Base-by-base conservation (phyloP, 1,140 invertebrate species). In the Lepeophtheirus salmonis region DNA sequence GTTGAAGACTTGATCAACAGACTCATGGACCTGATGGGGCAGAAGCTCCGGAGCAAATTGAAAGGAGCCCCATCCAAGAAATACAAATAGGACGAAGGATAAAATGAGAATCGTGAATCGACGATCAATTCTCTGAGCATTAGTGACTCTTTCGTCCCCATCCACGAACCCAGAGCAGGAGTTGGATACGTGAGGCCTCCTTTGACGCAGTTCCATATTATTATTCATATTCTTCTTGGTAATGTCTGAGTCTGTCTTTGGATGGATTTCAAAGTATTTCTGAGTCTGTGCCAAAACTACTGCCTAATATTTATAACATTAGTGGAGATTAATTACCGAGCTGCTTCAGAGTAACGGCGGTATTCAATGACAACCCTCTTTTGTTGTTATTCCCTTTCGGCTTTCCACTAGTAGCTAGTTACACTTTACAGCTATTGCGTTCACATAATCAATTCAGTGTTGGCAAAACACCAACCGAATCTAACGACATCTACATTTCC, bases 1-100 rank as follows among this genome's bases (percentile, higher is more conserved):
- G 64, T 79, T 77, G 41, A 79, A 80, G 24, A 83, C 64, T 17
- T 75, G 74, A 67, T 83, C 82, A 63, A 66, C 55, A 50, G 55
- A 65, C 59, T 67, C 66, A 53, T 64, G 66, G 57, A 56, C 64
- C 52, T 63, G 67, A 3, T 62, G 41, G 13, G 50, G 52, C 17
- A 54, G 30, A n/a, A 41, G 30, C n/a, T 6, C n/a, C 6, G 30
- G 30, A 10, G 30, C 30, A n/a, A 41, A n/a, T 6, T 6, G n/a
- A n/a, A 41, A n/a, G 30, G 6, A 10, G n/a, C 6, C n/a, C 30
- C 6, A n/a, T n/a, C 30, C 30, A 6, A 41, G 30, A n/a, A n/a
- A 41, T 6, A 41, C 6, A 41, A 41, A 6, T 10, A 41, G 30
- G 30, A 41, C 30, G 30, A n/a, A 10, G n/a, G 30, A 41, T 6